Percentiles rank a stretch among this genome's conserved stretches.
Evolutionary conservation across 92 coral and sea anemone genomes (phyloP).

Genomic region (Scolanthus callimorphus): DNA sequence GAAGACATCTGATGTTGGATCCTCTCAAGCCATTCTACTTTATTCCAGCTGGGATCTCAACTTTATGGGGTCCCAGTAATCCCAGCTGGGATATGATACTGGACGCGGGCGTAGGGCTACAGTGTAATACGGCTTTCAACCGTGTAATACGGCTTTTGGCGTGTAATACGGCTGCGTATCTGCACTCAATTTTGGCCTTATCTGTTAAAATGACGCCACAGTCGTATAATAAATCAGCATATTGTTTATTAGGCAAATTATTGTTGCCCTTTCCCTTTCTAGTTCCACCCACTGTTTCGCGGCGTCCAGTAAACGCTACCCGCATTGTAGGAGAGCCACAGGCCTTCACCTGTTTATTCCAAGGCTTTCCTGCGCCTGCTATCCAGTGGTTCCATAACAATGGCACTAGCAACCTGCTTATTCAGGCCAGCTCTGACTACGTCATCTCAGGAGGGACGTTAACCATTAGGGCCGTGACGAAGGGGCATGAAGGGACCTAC

Average conservation of each 20-base stretch:
- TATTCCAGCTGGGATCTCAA: no score
- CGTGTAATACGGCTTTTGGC: no score
- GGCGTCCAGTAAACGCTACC: slow-evolving; percentile 55
- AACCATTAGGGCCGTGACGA: slow-evolving; percentile 47
- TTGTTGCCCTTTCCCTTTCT: not conserved
- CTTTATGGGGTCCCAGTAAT: no score
- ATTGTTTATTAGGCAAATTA: not conserved
- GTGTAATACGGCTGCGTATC: no score
- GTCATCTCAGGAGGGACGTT: slow-evolving; percentile 45
- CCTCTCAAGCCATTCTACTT: no score
- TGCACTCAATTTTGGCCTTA: no score
- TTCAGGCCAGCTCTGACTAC: slow-evolving; percentile 40
- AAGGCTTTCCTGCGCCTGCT: slow-evolving; percentile 73
- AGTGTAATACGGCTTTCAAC: no score
- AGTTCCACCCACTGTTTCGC: slow-evolving; percentile 70
- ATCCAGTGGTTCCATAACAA: slow-evolving; percentile 63
- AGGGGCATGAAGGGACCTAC: slow-evolving; percentile 67
- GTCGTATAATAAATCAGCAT: not conserved
- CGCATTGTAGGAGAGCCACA: slow-evolving; percentile 69
- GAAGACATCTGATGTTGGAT: no score
- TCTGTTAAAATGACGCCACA: no score
- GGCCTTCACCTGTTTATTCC: slow-evolving; percentile 60
- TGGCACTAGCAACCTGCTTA: slow-evolving; percentile 25
- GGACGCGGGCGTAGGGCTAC: no score
- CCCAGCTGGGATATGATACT: no score